These are phyloP conservation scores for Hipparchia sbordonii DNA, from an alignment of 2,888 invertebrate genomes.

Conservation along the genomic window DNA sequence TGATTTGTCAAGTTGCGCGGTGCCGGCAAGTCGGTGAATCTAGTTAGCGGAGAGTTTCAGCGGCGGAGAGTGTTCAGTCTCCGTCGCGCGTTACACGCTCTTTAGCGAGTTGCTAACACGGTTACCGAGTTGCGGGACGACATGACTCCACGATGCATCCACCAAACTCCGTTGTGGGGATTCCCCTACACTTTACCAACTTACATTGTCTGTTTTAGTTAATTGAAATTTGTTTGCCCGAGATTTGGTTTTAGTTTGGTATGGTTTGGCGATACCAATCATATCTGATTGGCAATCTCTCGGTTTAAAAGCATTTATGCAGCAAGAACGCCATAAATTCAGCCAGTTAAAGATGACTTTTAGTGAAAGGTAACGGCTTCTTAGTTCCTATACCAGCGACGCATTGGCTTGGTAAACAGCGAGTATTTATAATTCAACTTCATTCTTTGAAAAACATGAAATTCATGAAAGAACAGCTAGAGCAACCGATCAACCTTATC, in stretches of 20 bases:
- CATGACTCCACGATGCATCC: constrained; percentile 31
- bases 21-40: constrained; percentile 17
- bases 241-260: background rate
- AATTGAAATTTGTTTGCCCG: background rate
- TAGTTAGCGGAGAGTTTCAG: constrained; percentile 44
- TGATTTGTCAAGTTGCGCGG: constrained; percentile 4
- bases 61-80: constrained; percentile 48
- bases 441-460: too few relatives aligned
- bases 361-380: too few relatives aligned
- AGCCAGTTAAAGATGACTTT: too few relatives aligned
- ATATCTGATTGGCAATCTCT: background rate
- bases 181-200: background rate
- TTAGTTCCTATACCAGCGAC: too few relatives aligned
- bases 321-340: too few relatives aligned
- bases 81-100: constrained; percentile 61
- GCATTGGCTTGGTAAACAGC: too few relatives aligned
- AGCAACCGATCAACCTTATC: too few relatives aligned
- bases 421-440: too few relatives aligned
- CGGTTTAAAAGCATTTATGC: too few relatives aligned
- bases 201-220: background rate
- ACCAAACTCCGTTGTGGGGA: constrained; percentile 12
- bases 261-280: background rate
- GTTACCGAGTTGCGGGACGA: constrained; percentile 53
- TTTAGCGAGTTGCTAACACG: constrained; percentile 61
- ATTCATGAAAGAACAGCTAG: too few relatives aligned